These are phyloP conservation scores for Archivesica marissinica DNA, from an alignment of 1,140 invertebrate genomes.

Conservation along the genomic window DNA sequence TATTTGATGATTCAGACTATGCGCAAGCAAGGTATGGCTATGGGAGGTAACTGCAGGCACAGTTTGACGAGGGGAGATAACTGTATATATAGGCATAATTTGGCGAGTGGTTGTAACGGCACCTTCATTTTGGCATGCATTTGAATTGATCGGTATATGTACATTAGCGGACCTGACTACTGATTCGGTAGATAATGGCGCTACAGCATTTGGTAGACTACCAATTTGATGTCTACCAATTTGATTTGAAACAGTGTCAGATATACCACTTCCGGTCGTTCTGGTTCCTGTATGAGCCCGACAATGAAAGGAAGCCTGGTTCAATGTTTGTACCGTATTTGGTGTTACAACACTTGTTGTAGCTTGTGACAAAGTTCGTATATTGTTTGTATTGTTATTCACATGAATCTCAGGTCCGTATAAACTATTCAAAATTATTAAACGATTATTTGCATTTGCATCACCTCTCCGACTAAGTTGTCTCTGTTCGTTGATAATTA, in stretches of 20 bases:
- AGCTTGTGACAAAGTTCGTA: background rate
- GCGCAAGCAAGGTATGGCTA: background rate
- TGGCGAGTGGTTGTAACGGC: background rate
- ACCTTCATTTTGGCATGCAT: background rate
- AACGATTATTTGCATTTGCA: conserved; percentile 18
- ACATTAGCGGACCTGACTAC: too few relatives aligned
- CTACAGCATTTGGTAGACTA: conserved; percentile 16
- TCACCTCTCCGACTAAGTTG: background rate
- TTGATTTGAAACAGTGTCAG: background rate
- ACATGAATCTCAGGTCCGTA: background rate
- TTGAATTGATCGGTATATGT: background rate
- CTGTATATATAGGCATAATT: background rate
- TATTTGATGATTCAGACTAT: background rate
- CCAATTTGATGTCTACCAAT: background rate
- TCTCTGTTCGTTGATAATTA: too few relatives aligned
- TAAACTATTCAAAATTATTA: background rate
- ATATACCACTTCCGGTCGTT: background rate
- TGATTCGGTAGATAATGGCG: background rate
- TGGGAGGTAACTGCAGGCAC: background rate
- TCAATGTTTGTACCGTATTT: background rate
- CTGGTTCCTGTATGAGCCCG: background rate
- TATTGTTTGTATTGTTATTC: background rate
- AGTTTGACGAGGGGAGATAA: background rate
- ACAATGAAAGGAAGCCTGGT: background rate
- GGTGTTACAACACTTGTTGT: background rate